phyloP scores from a whole-genome alignment of 37 sponge, comb jelly and placozoan species.

The Spongilla lacustris region DNA sequence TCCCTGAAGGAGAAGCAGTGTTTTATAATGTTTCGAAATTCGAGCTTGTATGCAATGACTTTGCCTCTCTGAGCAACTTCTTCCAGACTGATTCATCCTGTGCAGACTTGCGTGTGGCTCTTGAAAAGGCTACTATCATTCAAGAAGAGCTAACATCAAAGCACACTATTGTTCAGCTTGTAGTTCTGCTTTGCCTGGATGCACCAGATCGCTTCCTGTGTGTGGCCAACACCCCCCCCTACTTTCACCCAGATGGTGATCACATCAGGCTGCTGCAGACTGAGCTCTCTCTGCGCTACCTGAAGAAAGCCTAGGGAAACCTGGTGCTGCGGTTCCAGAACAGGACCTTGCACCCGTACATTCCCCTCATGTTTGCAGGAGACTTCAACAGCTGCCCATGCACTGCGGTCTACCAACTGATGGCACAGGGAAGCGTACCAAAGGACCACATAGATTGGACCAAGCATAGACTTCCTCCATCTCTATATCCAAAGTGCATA shows the following conservation, averaged over 20 bases:
- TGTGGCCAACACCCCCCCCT: slow-evolving; percentile 84
- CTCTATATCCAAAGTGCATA: slow-evolving; percentile 23
- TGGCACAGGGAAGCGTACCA: slow-evolving; percentile 41
- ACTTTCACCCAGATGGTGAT: slow-evolving; percentile 69
- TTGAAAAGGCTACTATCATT: slow-evolving; percentile 24
- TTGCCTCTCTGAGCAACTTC: slow-evolving; percentile 44
- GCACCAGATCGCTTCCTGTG: slow-evolving; percentile 17
- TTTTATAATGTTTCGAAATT: slow-evolving; percentile 65
- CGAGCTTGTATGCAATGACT: slow-evolving; percentile 21
- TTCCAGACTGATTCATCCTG: slow-evolving; percentile 43
- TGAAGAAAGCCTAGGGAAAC: slow-evolving; percentile 19
- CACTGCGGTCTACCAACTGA: slow-evolving; percentile 65
- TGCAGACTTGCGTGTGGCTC: slow-evolving; percentile 2
- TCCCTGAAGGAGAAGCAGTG: slow-evolving; percentile 82
- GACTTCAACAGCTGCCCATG: slow-evolving; percentile 90
- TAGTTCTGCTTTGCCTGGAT: slow-evolving; percentile 23
- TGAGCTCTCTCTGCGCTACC: slow-evolving; percentile 34
- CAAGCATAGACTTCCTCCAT: slow-evolving; percentile 14
- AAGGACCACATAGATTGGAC: slow-evolving; percentile 65
- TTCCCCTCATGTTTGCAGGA: too few relatives aligned
- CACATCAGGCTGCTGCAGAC: slow-evolving; percentile 82
- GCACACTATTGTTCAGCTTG: slow-evolving; percentile 51
- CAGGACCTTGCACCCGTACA: not conserved
- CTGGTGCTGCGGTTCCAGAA: slow-evolving; percentile 9
- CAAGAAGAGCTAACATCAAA: slow-evolving; percentile 26